Base-by-base conservation (phyloP, 2,888 invertebrate genomes). In the Drepana falcataria region DNA sequence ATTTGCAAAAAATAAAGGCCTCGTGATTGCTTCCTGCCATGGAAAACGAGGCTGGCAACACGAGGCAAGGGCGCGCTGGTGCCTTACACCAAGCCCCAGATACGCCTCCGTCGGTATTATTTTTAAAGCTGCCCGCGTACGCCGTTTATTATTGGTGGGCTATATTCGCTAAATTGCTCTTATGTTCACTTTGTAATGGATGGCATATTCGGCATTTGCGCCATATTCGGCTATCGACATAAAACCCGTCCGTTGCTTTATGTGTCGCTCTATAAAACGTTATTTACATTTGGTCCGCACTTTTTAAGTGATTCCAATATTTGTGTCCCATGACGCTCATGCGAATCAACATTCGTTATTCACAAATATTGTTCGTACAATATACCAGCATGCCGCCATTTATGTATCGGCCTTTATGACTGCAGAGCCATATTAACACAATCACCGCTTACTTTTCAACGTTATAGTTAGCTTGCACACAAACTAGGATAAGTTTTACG, bases 161-260 rank as follows among this genome's bases (percentile, higher is more conserved):
- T 53, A 51, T 55, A 55, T 53, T 48, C 57, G 57, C 57, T 59
- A 58, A 60, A 61, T 64, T 55, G 56, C 56, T 59, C 55, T 56
- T 57, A 53, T 55, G 57, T 57, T 53, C 56, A 56, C 51, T 58
- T 57, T 54, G 59, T 57, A 51, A 51, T 41, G 40, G 41, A 51
- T 51, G 51, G 51, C 51, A 51, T 40, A 51, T 51, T 51, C 51
- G 40, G 40, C 51, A 51, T 51, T 40, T n/a, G n/a, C n/a, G n/a
- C n/a, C n/a, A n/a, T n/a, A n/a, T 51, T 51, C 41, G 51, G 51
- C 51, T 51, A 51, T 51, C 41, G 51, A 40, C 51, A 51, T 51
- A 51, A 51, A 44, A 51, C 40, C 40, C 41, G 51, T 33, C 33
- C 33, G 51, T 51, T 40, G 41, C 51, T 40, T 37, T 51, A 40